Percentiles rank a stretch among this genome's conserved stretches.
Evolutionary conservation across 2,797 vertebrate genomes (phyloP).

Genomic region (Crocidura indochinensis): DNA sequence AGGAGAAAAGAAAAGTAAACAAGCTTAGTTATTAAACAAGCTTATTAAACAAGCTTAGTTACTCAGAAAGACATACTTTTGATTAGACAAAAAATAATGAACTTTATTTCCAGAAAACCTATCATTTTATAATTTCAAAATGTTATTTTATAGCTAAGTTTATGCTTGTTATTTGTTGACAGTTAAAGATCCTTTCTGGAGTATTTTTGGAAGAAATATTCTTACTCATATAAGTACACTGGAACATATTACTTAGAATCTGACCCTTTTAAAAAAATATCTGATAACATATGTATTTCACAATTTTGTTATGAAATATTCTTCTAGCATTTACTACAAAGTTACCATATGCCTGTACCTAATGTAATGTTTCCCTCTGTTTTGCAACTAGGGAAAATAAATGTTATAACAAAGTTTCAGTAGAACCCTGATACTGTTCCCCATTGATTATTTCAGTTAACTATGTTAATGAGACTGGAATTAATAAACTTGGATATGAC

Average conservation of each 20-base stretch:
- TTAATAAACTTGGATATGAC: slow-evolving; percentile 88
- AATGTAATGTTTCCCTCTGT: slow-evolving; percentile 78
- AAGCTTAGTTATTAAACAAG: slow-evolving; percentile 27
- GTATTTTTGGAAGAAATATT: slow-evolving; percentile 74
- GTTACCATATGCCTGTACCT: slow-evolving; percentile 80
- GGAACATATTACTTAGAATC: slow-evolving; percentile 77
- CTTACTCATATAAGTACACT: slow-evolving; percentile 77
- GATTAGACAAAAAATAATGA: slow-evolving; percentile 40
- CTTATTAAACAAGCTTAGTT: slow-evolving; percentile 42
- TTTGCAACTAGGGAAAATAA: slow-evolving; percentile 79
- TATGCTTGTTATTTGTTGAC: background rate
- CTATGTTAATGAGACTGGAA: slow-evolving; percentile 86
- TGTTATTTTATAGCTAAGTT: slow-evolving; percentile 47
- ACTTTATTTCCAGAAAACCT: background rate
- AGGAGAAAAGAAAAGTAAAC: slow-evolving; percentile 79
- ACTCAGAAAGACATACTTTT: slow-evolving; percentile 27
- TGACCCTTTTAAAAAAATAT: slow-evolving; percentile 68
- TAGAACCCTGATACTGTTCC: slow-evolving; percentile 80
- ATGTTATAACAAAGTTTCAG: slow-evolving; percentile 84
- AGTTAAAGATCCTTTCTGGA: slow-evolving; percentile 16
- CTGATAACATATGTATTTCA: slow-evolving; percentile 77
- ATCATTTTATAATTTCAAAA: slow-evolving; percentile 55
- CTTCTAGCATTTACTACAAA: slow-evolving; percentile 73
- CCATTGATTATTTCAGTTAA: slow-evolving; percentile 88
- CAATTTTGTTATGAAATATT: slow-evolving; percentile 84